Base-by-base conservation (phyloP, 2,113 vertebrate genomes). In the Bothrops jararaca region DNA sequence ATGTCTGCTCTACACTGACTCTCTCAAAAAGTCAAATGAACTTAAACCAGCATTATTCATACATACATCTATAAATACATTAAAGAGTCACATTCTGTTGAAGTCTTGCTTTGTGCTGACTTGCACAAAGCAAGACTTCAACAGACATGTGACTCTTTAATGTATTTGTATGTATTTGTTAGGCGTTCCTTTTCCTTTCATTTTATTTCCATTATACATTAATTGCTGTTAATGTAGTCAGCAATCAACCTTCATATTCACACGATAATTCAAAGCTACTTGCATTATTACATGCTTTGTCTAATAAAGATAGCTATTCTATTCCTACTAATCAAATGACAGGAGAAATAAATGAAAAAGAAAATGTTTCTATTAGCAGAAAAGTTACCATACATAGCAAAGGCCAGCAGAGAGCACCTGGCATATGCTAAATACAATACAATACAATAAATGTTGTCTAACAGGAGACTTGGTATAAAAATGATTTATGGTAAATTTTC, bases 321-420 rank as follows among this genome's bases (percentile, higher is more conserved):
- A 54, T 52, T 53, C 64, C 50, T 90, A 39, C 18, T n/a, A 90
- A 23, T 50, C 57, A 54, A 91, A 88, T 8, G 3, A 52, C 50
- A n/a, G 56, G 85, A 86, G 58, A 23, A 56, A 26, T 22, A 26
- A 29, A 53, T 90, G 69, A 80, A 54, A 22, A 53, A 64, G 22
- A 53, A 26, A 26, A 13, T 24, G 57, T 74, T 95, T 93, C 86
- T 85, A 13, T 34, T 85, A 0, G 69, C 13, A 5, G 54, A 90
- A 34, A 22, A 88, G 34, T 45, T 90, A 96, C 86, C 89, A 11
- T 15, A 11, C 13, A 42, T 92, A 85, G 80, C 58, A 93, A 91
- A 29, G 64, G 0, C 0, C 88, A 95, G 57, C 64, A 88, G 45
- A 94, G 85, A 23, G 29, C 89, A 0, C 0, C 0, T 90, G 26